Percentiles rank a stretch among this genome's conserved stretches.
Evolutionary conservation across 1,140 invertebrate species (phyloP).

Genomic region (Myzus persicae): DNA sequence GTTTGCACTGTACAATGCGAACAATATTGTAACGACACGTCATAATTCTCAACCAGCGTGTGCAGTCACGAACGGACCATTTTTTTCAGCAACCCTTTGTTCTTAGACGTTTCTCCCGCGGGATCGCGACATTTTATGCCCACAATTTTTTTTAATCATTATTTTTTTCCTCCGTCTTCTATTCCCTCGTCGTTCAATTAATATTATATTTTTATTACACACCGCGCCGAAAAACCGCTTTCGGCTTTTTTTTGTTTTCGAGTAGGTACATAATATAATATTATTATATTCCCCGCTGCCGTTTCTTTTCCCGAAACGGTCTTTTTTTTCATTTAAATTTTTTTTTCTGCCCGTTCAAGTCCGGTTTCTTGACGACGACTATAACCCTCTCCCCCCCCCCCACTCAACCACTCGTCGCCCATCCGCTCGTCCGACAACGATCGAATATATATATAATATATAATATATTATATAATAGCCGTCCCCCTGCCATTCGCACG

Average conservation of each 20-base stretch:
- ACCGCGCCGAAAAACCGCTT: conserved; percentile 30
- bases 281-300: background rate
- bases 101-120: conserved; percentile 45
- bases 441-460: background rate
- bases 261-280: background rate
- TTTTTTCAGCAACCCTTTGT: conserved; percentile 31
- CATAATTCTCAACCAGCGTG: conserved; percentile 41
- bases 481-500: background rate
- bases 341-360: background rate
- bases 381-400: background rate
- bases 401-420: background rate
- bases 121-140: background rate
- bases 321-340: background rate
- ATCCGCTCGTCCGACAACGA: background rate
- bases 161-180: background rate
- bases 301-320: conserved; percentile 12
- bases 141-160: background rate
- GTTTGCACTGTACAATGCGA: background rate
- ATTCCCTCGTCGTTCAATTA: background rate
- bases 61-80: conserved; percentile 42
- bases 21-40: background rate
- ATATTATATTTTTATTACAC: conserved; percentile 42
- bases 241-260: background rate
- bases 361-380: background rate
- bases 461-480: conserved; percentile 16